Base-by-base conservation (phyloP, 2,888 invertebrate species). In the Agriotes lineatus region DNA sequence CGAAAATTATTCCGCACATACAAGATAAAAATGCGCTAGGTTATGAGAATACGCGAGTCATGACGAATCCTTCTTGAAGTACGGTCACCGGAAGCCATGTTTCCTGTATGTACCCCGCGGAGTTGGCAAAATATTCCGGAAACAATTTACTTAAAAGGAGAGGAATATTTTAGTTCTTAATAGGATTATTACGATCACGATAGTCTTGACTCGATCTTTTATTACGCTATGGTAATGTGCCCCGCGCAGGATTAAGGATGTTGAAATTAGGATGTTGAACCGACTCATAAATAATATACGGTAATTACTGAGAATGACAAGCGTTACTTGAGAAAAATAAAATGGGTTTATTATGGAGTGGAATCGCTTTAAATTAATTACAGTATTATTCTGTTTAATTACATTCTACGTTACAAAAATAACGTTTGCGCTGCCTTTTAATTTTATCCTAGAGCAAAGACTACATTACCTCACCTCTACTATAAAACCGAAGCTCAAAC, bases 101-200 rank as follows among this genome's bases (percentile, higher is more conserved):
- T 48, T 48, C 48, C 48, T 20, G 48, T 48, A 48, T 22, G 48
- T 48, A 25, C 22, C 25, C 10, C 19, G 20, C n/a, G 25, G 25
- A 48, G 48, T 48, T 48, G 48, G 48, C 48, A 48, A 48, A 48
- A 48, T 25, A 48, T 48, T 22, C 48, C 48, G 48, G 48, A 48
- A 48, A 22, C 48, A 48, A 48, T 48, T 48, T 48, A 48, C 48
- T 22, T 48, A 48, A 48, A 48, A 48, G 48, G 19, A 48, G 19
- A 48, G 22, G 22, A 48, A 48, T 48, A 48, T 22, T 48, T 48
- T 42, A 16, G 9, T 9, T 19, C 25, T 48, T 48, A 48, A 48
- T 48, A 12, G 14, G 48, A 48, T 48, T 48, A 18, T 12, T 25
- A 22, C 1, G 25, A 48, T n/a, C 20, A 48, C 12, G 14, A 12